phyloP scores from a whole-genome alignment of 2,113 vertebrate genomes.

The Stomatorhinus ivindoensis region DNA sequence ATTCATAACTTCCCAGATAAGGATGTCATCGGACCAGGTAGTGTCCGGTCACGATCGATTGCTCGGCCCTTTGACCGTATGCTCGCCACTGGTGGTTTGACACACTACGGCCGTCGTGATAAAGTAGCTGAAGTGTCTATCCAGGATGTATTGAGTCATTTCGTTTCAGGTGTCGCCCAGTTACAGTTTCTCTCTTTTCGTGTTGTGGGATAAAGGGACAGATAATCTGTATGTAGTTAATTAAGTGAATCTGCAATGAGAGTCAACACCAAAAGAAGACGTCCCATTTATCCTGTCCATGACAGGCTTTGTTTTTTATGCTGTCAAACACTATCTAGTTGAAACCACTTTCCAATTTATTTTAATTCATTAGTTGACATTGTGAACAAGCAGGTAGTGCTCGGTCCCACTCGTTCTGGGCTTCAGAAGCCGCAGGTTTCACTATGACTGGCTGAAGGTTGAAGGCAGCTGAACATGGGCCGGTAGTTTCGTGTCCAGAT shows the following conservation, averaged over 20 bases:
- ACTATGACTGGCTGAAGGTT: neutral
- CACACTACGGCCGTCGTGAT: neutral
- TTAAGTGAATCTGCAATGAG: neutral
- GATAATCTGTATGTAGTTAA: neutral
- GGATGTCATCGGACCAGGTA: slow-evolving; percentile 63
- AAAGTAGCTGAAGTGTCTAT: neutral
- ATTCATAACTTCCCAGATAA: slow-evolving; percentile 44
- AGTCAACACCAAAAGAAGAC: neutral
- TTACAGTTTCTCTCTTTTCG: neutral
- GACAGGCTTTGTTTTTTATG: neutral
- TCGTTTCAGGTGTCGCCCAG: neutral
- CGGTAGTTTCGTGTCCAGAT: no score
- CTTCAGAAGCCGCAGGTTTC: neutral
- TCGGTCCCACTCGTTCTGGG: neutral
- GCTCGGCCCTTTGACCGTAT: neutral
- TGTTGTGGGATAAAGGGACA: neutral
- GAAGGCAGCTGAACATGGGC: neutral
- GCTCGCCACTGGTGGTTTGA: neutral
- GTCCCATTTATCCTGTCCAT: neutral
- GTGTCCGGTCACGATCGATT: neutral
- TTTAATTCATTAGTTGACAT: neutral
- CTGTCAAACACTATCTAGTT: neutral
- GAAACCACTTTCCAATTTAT: neutral
- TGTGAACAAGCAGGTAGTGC: neutral
- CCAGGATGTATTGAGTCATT: neutral